phyloP scores from a whole-genome alignment of 2,888 invertebrate genomes.

The Agapostemon virescens region DNA sequence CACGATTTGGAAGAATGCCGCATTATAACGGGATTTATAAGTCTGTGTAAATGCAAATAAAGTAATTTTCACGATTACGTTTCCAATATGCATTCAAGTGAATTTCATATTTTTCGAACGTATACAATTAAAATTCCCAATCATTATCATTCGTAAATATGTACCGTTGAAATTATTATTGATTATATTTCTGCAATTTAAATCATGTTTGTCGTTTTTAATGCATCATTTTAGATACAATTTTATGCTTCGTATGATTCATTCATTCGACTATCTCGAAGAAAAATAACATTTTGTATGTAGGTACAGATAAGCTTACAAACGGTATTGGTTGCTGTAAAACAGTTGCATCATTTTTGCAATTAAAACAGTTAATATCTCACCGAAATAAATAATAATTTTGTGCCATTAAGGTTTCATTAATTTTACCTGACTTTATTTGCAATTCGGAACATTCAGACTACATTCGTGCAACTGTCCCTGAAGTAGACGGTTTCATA shows the following conservation, averaged over 20 bases:
- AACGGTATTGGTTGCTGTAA: no score
- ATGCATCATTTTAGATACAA: neutral
- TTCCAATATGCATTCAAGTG: neutral
- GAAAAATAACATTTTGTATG: neutral
- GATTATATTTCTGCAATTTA: neutral
- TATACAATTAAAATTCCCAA: neutral
- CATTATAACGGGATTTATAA: neutral
- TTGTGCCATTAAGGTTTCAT: no score
- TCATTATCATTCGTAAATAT: neutral
- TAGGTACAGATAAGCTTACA: no score
- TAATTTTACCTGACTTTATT: no score
- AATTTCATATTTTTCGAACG: neutral
- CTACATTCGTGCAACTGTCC: no score
- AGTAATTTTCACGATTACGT: neutral
- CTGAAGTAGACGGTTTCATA: no score
- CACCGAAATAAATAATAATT: no score
- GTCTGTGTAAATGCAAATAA: neutral
- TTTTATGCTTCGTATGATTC: neutral
- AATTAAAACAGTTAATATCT: no score
- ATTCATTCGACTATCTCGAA: neutral
- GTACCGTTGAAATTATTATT: neutral
- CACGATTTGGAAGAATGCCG: neutral
- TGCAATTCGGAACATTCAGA: no score
- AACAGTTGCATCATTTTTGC: no score
- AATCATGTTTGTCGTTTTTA: neutral